These are phyloP conservation scores for cattle (Bos taurus) DNA, from an alignment of 2,113 vertebrate genomes.

Conservation along the genomic window ARS-UCD2.0 NC_037328.1:113980501-113981000, in stretches of 20 bases:
- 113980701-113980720: background rate
- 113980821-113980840: background rate
- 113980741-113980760: background rate
- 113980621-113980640: background rate
- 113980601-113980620: background rate
- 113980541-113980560: background rate
- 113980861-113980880: background rate
- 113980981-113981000: background rate
- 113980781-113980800: background rate
- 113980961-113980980: background rate
- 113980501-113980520: background rate
- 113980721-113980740: background rate
- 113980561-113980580: background rate
- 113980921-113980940: background rate
- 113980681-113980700: background rate
- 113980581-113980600: background rate
- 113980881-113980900: background rate
- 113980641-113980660: background rate
- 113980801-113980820: background rate
- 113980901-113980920: background rate
- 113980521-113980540: background rate
- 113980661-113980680: background rate
- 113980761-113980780: background rate
- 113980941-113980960: background rate
- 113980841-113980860: background rate